Base-by-base conservation (phyloP, 2,888 invertebrate genomes). In the Cerastis rubricosa region DNA sequence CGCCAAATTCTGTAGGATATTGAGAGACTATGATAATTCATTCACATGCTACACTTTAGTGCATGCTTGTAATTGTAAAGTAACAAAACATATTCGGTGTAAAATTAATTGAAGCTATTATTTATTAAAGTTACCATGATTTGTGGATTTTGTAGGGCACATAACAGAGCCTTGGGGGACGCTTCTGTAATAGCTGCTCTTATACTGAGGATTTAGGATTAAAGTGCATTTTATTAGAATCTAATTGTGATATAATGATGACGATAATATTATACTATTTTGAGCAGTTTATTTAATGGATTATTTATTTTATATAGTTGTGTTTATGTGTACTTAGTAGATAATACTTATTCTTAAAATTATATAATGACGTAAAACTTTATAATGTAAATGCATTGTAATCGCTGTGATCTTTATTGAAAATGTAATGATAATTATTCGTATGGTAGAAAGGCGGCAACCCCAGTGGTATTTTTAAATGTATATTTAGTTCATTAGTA, bases 391-490 rank as follows among this genome's bases (percentile, higher is more conserved):
- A 84, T 71, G 75, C 65, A 84, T 86, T 84, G 71, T 72, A 87
- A 77, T 78, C 57, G 79, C 87, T 87, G 87, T 87, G 88, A 87
- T 87, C 71, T 80, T 73, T 71, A 78, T 74, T 68, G 69, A 81
- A 87, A 76, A 74, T 85, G 51, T 82, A 84, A 71, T 76, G 75
- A 67, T 76, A 35, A 66, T 69, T 57, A 54, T 77, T 67, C 29
- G 45, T 70, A 71, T 76, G 64, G 59, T 80, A 76, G 78, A 61
- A 66, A 77, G 51, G 59, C 19, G 73, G 57, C 47, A 76, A 67
- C 51, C 80, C 85, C 87, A 78, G 85, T 88, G 87, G 73, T 78
- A 73, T 78, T 81, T 75, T 80, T 75, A 74, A 71, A 72, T 78
- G 71, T 72, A 86, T 88, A 78, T 76, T 74, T 86, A 85, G 69